Conservation (phyloP, 2,113 vertebrate species). For the Rhipidura dahli region DNA sequence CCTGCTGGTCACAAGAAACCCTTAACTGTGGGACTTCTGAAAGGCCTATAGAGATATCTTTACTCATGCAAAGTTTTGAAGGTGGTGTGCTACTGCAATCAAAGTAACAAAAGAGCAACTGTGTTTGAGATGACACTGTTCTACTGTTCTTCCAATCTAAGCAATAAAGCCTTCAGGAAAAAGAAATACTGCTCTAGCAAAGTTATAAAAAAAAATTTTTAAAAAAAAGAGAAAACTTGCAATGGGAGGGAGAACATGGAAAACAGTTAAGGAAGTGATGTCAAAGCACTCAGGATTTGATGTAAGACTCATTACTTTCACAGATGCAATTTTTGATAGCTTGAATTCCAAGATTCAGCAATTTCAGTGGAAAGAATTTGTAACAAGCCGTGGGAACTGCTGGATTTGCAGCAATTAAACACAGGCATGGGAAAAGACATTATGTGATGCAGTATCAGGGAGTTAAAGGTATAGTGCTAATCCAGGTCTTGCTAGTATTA, state of each 20-base stretch:
- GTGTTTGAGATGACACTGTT: not conserved
- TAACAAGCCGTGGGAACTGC: not conserved
- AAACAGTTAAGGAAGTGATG: not conserved
- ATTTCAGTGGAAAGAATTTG: not conserved
- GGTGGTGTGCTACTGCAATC: not conserved
- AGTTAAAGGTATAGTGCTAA: not conserved
- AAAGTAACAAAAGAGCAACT: not conserved
- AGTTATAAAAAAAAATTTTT: not conserved
- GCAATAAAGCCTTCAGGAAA: not conserved
- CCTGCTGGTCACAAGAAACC: not conserved
- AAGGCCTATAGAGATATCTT: not conserved
- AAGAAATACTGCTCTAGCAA: too few relatives aligned
- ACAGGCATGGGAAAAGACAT: not conserved
- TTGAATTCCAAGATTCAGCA: constrained; percentile 9
- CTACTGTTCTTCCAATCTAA: not conserved
- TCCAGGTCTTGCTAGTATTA: not conserved
- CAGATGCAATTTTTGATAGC: not conserved
- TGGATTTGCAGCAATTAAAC: not conserved
- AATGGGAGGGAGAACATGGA: not conserved
- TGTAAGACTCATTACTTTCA: not conserved
- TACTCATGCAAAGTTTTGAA: not conserved
- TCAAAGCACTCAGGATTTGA: not conserved
- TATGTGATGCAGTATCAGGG: not conserved
- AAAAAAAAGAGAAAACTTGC: not conserved
- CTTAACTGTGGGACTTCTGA: fast-evolving